Evolutionary conservation across 2,797 vertebrate species (phyloP).

Genomic region (Otus scops): DNA sequence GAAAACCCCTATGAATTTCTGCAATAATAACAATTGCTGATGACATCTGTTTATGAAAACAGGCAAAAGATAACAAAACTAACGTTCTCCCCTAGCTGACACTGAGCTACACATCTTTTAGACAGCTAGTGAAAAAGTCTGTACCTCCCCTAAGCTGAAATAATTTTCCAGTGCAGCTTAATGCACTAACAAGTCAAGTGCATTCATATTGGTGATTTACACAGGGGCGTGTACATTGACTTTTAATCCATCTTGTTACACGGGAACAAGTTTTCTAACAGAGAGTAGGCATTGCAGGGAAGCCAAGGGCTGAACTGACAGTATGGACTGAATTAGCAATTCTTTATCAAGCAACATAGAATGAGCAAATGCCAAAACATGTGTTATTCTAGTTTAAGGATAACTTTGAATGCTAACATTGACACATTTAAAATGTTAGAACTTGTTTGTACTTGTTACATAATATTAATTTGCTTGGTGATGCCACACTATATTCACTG

Average conservation of each 20-base stretch:
- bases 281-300: background rate
- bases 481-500: background rate
- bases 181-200: background rate
- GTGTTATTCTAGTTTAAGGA: background rate
- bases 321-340: background rate
- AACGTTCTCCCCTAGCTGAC: background rate
- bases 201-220: background rate
- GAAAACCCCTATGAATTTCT: background rate
- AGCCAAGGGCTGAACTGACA: background rate
- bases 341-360: background rate
- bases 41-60: slow-evolving; percentile 12
- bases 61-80: slow-evolving; percentile 22
- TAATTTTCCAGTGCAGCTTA: background rate
- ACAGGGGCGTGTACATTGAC: background rate
- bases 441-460: background rate
- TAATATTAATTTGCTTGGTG: background rate
- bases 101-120: background rate
- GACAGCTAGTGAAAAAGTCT: background rate
- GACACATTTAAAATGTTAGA: background rate
- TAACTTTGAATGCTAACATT: background rate
- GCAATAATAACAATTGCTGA: slow-evolving; percentile 5
- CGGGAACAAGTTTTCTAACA: background rate
- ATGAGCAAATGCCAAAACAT: background rate
- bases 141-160: background rate
- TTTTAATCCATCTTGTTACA: background rate